These are phyloP conservation scores for Monomorium pharaonis DNA, from an alignment of 1,140 invertebrate genomes.

Conservation along the genomic window DNA sequence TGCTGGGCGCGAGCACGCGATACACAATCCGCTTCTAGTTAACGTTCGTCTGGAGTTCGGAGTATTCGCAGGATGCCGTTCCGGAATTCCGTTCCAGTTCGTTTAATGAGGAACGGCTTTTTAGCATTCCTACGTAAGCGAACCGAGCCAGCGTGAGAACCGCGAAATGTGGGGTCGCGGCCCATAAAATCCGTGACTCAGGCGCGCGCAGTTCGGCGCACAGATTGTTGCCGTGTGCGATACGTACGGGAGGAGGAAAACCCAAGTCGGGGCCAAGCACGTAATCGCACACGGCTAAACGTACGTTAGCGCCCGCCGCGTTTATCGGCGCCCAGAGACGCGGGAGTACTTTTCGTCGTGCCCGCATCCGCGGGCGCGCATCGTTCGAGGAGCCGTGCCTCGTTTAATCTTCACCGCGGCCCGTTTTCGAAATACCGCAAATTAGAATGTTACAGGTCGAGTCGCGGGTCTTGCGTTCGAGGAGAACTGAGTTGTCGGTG, in stretches of 20 bases:
- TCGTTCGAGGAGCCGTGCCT: neutral
- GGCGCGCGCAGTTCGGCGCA: slow-evolving; percentile 24
- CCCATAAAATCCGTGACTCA: slow-evolving; percentile 71
- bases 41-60: slow-evolving; percentile 32
- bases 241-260: slow-evolving; percentile 22
- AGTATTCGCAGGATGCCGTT: slow-evolving; percentile 71
- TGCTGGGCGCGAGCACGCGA: slow-evolving; percentile 59
- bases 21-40: slow-evolving; percentile 67
- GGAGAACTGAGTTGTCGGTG: slow-evolving; percentile 53
- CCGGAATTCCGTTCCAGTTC: slow-evolving; percentile 74
- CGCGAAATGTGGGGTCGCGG: slow-evolving; percentile 70
- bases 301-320: slow-evolving; percentile 35
- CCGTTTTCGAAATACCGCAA: slow-evolving; percentile 44
- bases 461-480: slow-evolving; percentile 32
- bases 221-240: slow-evolving; percentile 48
- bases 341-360: slow-evolving; percentile 33
- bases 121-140: slow-evolving; percentile 67
- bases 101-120: slow-evolving; percentile 73
- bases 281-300: slow-evolving; percentile 34
- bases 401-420: slow-evolving; percentile 29
- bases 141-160: slow-evolving; percentile 72
- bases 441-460: slow-evolving; percentile 47
- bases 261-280: slow-evolving; percentile 10
- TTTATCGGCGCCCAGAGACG: slow-evolving; percentile 13
- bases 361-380: neutral